A percentile compares a stretch with the other conserved stretches of the same genome.
Conservation (phyloP, 2,113 vertebrate species). For the Orycteropus afer region DNA sequence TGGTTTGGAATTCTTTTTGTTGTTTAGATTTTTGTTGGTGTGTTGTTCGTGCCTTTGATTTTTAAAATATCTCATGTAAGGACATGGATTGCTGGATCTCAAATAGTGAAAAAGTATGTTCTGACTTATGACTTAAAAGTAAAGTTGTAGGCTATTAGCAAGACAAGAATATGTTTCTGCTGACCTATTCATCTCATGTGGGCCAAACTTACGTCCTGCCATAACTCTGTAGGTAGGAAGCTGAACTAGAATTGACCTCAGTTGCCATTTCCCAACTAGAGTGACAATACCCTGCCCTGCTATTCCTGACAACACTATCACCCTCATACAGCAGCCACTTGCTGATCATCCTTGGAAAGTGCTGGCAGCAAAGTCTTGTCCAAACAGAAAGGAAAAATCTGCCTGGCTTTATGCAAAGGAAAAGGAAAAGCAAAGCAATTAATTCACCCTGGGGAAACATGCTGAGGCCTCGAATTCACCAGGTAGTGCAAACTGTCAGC, state of each 20-base stretch:
- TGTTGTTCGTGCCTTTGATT: slow-evolving; percentile 49
- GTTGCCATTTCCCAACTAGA: slow-evolving; percentile 71
- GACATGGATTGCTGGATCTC: slow-evolving; percentile 50
- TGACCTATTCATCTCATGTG: slow-evolving; percentile 65
- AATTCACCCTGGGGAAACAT: slow-evolving; percentile 68
- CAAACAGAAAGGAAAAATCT: slow-evolving; percentile 62
- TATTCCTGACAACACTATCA: slow-evolving; percentile 79
- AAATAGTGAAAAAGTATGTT: slow-evolving; percentile 78
- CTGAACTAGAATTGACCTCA: slow-evolving; percentile 81
- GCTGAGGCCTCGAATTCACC: slow-evolving; percentile 51
- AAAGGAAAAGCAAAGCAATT: slow-evolving; percentile 71
- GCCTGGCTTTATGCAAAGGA: slow-evolving; percentile 70
- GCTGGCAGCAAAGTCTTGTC: slow-evolving; percentile 65
- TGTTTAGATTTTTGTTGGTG: slow-evolving; percentile 45
- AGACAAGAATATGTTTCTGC: slow-evolving; percentile 81
- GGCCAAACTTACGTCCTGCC: slow-evolving; percentile 82
- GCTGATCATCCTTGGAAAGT: slow-evolving; percentile 70
- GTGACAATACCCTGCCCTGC: slow-evolving; percentile 72
- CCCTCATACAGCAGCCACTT: slow-evolving; percentile 71
- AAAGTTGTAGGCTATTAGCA: slow-evolving; percentile 74
- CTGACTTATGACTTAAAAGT: slow-evolving; percentile 71
- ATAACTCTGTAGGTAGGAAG: slow-evolving; percentile 82
- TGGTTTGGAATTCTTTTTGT: neutral
- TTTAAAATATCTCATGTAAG: slow-evolving; percentile 53
- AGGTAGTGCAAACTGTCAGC: slow-evolving; percentile 56